Conservation (phyloP, 2,888 invertebrate species). For the Iselma pallidipennis region DNA sequence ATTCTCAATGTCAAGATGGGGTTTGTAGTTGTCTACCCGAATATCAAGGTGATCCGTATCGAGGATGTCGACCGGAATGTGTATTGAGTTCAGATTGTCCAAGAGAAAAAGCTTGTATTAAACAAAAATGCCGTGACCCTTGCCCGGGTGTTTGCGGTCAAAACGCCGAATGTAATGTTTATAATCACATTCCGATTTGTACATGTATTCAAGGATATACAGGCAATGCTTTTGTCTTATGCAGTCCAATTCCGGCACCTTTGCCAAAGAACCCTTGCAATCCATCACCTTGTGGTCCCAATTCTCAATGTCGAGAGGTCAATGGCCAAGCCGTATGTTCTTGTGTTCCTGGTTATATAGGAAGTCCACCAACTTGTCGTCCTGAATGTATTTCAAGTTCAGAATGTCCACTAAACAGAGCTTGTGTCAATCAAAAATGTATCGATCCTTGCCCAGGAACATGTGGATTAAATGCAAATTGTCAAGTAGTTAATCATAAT, state of each 20-base stretch:
- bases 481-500: constrained; percentile 64
- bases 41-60: constrained; percentile 78
- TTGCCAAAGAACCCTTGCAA: constrained; percentile 66
- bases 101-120: constrained; percentile 68
- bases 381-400: constrained; percentile 73
- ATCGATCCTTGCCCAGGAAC: constrained; percentile 76
- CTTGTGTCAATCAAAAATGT: constrained; percentile 75
- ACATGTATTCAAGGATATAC: constrained; percentile 70
- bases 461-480: constrained; percentile 61
- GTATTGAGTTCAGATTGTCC: constrained; percentile 72
- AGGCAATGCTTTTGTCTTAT: constrained; percentile 71
- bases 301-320: constrained; percentile 70
- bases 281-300: constrained; percentile 78
- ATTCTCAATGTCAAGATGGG: constrained; percentile 73
- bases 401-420: constrained; percentile 68
- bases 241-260: constrained; percentile 44
- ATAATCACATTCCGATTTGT: constrained; percentile 72
- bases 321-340: constrained; percentile 70
- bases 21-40: constrained; percentile 75
- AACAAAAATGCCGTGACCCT: constrained; percentile 76
- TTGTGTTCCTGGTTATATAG: constrained; percentile 70
- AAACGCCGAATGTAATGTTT: constrained; percentile 72
- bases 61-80: constrained; percentile 75
- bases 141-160: constrained; percentile 77
- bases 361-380: constrained; percentile 74